These are phyloP conservation scores for Babyrousa celebensis DNA, from an alignment of 2,797 vertebrate species.

Conservation along the genomic window DNA sequence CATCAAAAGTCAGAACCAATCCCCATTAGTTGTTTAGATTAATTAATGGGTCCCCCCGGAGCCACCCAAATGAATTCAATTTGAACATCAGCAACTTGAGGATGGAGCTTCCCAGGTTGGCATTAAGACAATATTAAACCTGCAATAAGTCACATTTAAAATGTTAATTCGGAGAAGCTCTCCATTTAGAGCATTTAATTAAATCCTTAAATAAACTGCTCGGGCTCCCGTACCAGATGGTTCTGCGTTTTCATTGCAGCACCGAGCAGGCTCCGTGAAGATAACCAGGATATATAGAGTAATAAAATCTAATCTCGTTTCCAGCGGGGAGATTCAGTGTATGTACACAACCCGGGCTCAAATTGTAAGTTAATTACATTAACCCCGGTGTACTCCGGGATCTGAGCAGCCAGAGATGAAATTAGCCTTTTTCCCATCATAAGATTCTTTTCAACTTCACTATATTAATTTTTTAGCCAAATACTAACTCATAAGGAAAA, in stretches of 20 bases:
- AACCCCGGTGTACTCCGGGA: slow-evolving; percentile 91
- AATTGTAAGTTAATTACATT: slow-evolving; percentile 93
- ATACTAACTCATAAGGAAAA: slow-evolving; percentile 93
- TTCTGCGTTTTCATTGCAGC: slow-evolving; percentile 91
- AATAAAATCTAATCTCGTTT: slow-evolving; percentile 94
- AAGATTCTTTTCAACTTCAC: slow-evolving; percentile 92
- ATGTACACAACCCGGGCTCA: slow-evolving; percentile 93
- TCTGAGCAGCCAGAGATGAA: slow-evolving; percentile 92
- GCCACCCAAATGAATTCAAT: slow-evolving; percentile 93
- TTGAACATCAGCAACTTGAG: slow-evolving; percentile 93
- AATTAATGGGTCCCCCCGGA: slow-evolving; percentile 93
- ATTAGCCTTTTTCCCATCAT: slow-evolving; percentile 92
- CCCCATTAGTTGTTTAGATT: slow-evolving; percentile 94
- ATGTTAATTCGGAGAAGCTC: slow-evolving; percentile 94
- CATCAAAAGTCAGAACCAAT: slow-evolving; percentile 94
- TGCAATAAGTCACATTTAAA: slow-evolving; percentile 95
- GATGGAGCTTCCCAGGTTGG: slow-evolving; percentile 93
- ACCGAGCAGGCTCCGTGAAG: slow-evolving; percentile 90
- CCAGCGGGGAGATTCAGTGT: slow-evolving; percentile 92
- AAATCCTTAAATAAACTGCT: slow-evolving; percentile 95
- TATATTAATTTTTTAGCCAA: slow-evolving; percentile 94
- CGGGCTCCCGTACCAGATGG: slow-evolving; percentile 92
- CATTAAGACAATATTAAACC: slow-evolving; percentile 93
- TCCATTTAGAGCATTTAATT: slow-evolving; percentile 95
- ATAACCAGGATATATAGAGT: slow-evolving; percentile 93